Base-by-base conservation (phyloP, 2,113 vertebrate species). In the Periophthalmus modestus region DNA sequence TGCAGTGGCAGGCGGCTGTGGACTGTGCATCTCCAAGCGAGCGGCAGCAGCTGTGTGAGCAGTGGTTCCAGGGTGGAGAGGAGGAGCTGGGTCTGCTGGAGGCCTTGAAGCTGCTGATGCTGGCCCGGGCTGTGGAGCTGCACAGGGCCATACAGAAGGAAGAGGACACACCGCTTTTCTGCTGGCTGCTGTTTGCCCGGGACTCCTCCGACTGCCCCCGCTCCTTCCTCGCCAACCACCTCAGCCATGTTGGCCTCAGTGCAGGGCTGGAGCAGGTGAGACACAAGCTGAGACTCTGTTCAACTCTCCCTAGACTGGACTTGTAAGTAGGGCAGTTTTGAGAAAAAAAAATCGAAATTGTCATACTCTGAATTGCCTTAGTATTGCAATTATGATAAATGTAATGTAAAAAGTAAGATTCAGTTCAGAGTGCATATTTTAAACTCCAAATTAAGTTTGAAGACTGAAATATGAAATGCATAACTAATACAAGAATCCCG, bases 241-340 rank as follows among this genome's bases (percentile, higher is more conserved):
- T 98, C 57, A 95, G 97, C 88, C 95, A 95, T 7, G 95, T 99
- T 71, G 97, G 98, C 62, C 94, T 95, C 91, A 94, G 92, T 1
- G 96, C 96, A 50, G 98, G 98, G 73, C 93, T 99, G 43, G 98
- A 99, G 83, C 98, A 98, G 92, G 98, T 98, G 80, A 92, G 91
- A 74, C 6, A 18, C 47, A 16, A 24, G 11, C 12, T 59, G 24
- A 24, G 21, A 21, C 16, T 4, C n/a, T 12, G 21, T 57, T 57
- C 21, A 13, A 10, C 21, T 58, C 11, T 2, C 55, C 4, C 13
- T 23, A 58, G 23, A 58, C 23, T 1, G 19, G 10, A 43, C 9
- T 7, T 43, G 39, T 10, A 43, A 43, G 39, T 9, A 10, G 7
- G 39, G 28, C 28, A 28, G 28, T 28, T 28, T 28, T 28, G 28